These are phyloP conservation scores for Pseudanteris insignis DNA, from an alignment of 2,888 invertebrate genomes.

Conservation along the genomic window DNA sequence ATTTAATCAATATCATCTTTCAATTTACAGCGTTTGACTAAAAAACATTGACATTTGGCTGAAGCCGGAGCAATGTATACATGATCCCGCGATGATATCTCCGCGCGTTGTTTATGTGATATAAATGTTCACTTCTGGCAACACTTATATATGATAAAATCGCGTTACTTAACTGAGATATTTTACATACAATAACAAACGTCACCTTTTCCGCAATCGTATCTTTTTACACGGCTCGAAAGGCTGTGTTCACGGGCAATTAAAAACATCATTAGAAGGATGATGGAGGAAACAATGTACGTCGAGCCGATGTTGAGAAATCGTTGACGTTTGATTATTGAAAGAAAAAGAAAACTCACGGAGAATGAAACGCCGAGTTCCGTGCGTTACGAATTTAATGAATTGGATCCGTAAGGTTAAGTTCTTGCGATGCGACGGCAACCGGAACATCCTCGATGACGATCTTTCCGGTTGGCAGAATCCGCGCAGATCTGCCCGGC, in stretches of 20 bases:
- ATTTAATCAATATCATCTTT: constrained; percentile 31
- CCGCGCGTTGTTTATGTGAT: constrained; percentile 23
- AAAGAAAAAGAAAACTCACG: not conserved
- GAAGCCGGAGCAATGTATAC: constrained; percentile 11
- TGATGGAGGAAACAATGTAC: no score
- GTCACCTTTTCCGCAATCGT: constrained; percentile 9
- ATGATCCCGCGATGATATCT: constrained; percentile 27
- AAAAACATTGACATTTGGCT: constrained; percentile 32
- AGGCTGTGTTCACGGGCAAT: no score
- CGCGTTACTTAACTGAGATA: constrained; percentile 32
- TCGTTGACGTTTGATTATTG: not conserved
- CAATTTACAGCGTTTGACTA: constrained; percentile 17
- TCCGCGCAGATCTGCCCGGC: no score
- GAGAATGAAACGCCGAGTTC: constrained; percentile 12
- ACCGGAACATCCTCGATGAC: constrained; percentile 45
- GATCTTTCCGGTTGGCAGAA: constrained; percentile 46
- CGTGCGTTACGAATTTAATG: constrained; percentile 40
- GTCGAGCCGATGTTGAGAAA: not conserved
- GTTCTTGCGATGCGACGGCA: constrained; percentile 37
- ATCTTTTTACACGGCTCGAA: constrained; percentile 1
- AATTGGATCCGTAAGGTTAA: constrained; percentile 40
- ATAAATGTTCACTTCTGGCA: constrained; percentile 37
- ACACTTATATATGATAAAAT: constrained; percentile 25
- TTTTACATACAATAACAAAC: constrained; percentile 27
- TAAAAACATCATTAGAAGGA: no score